A percentile compares a stretch with the other conserved stretches of the same genome.
Evolutionary conservation across 2,888 invertebrate species (phyloP).

Genomic region (Rhingia campestris): DNA sequence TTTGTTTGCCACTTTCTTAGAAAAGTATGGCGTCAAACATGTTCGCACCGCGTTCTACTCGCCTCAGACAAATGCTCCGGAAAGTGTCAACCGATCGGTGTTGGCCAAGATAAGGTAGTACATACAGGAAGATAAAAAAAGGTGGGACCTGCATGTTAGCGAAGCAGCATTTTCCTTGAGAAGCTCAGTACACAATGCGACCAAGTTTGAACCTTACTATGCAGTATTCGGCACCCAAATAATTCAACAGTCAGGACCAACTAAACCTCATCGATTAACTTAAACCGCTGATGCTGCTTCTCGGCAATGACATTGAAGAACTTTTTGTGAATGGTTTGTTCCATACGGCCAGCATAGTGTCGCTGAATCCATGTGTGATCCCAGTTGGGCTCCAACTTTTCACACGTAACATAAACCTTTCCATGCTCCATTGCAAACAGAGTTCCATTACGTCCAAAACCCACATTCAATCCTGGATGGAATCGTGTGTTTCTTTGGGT

Average conservation of each 20-base stretch:
- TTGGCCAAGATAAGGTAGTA: too few relatives aligned
- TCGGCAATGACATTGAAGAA: slow-evolving; percentile 92
- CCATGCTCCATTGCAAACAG: slow-evolving; percentile 92
- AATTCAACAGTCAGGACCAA: background rate
- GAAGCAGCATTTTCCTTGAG: too few relatives aligned
- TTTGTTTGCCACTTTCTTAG: too few relatives aligned
- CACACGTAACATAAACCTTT: slow-evolving; percentile 91
- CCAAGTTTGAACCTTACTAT: too few relatives aligned
- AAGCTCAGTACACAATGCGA: too few relatives aligned
- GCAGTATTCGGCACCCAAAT: too few relatives aligned
- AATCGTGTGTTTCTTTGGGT: slow-evolving; percentile 88
- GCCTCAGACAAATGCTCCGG: too few relatives aligned
- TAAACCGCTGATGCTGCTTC: slow-evolving; percentile 90
- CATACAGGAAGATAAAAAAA: too few relatives aligned
- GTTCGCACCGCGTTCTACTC: too few relatives aligned
- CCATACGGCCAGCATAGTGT: slow-evolving; percentile 86
- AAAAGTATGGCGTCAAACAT: too few relatives aligned
- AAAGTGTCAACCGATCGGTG: too few relatives aligned
- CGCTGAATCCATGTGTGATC: slow-evolving; percentile 89
- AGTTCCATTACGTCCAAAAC: slow-evolving; percentile 90
- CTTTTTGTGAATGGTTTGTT: slow-evolving; percentile 90
- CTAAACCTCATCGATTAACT: slow-evolving; percentile 88
- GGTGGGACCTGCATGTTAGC: too few relatives aligned
- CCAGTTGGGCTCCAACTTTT: slow-evolving; percentile 91
- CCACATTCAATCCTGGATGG: slow-evolving; percentile 92